These are phyloP conservation scores for Platichthys stellatus DNA, from an alignment of 2,113 vertebrate genomes.

Conservation along the genomic window DNA sequence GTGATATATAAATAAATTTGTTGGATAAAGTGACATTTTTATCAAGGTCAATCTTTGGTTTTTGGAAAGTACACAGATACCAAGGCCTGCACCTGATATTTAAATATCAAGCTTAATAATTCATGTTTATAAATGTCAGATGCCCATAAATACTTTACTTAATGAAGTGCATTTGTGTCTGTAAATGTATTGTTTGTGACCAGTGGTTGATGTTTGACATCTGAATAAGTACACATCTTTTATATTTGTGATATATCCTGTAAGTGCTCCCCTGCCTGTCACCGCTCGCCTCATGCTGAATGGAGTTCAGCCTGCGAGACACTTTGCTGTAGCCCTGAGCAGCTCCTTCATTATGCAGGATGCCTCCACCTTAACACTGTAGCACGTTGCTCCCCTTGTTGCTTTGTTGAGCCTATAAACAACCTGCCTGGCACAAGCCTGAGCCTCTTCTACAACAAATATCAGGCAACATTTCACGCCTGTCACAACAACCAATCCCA, in stretches of 20 bases:
- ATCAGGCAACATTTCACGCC: slow-evolving; percentile 32
- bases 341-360: slow-evolving; percentile 28
- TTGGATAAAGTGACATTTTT: no score
- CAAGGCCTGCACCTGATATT: no score
- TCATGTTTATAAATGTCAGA: no score
- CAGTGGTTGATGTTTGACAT: neutral
- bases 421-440: slow-evolving; percentile 48
- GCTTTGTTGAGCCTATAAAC: slow-evolving; percentile 54
- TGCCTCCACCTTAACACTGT: neutral
- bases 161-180: neutral
- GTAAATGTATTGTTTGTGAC: neutral
- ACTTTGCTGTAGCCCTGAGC: slow-evolving; percentile 26
- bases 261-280: neutral
- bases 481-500: slow-evolving; percentile 17
- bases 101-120: no score
- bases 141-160: neutral
- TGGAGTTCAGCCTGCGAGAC: slow-evolving; percentile 30
- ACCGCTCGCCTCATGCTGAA: slow-evolving; percentile 1
- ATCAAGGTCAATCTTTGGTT: no score
- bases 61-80: no score
- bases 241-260: neutral
- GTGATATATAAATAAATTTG: no score
- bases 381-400: slow-evolving; percentile 26
- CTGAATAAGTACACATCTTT: no score
- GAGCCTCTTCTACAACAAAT: slow-evolving; percentile 57